These are phyloP conservation scores for Sinosuthora webbiana DNA, from an alignment of 2,113 vertebrate genomes.

Conservation along the genomic window DNA sequence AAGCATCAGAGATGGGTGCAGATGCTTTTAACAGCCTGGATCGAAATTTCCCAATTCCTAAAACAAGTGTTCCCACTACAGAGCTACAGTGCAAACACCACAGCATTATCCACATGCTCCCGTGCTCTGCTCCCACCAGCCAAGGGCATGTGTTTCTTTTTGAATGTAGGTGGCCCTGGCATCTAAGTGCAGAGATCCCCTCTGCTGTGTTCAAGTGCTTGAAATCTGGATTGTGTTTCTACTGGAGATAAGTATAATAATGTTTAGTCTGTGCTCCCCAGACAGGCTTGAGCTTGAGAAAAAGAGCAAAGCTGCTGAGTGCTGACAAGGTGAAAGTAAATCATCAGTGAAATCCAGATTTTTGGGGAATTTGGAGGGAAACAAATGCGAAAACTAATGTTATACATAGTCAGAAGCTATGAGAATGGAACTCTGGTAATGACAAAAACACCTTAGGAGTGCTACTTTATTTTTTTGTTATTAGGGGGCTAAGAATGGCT, in stretches of 20 bases:
- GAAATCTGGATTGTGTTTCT: neutral
- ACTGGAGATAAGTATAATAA: neutral
- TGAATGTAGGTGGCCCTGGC: neutral
- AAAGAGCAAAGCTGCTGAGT: neutral
- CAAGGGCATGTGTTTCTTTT: neutral
- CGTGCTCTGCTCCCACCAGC: neutral
- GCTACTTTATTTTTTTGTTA: neutral
- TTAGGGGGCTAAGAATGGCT: neutral
- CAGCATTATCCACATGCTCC: neutral
- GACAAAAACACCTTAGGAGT: neutral
- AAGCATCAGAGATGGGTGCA: neutral
- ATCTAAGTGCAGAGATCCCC: neutral
- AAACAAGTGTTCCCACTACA: fast-evolving
- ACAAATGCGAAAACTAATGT: neutral
- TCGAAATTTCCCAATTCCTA: neutral
- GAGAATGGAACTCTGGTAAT: neutral
- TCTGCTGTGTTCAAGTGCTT: neutral
- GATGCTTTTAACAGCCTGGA: neutral
- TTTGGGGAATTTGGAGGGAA: neutral
- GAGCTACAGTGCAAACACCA: neutral
- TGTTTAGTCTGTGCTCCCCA: constrained; percentile 14
- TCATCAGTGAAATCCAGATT: neutral
- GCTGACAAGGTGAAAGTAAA: neutral
- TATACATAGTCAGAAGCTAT: neutral
- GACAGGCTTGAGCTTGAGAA: neutral